phyloP scores from a whole-genome alignment of 2,797 vertebrate species.

The Mus spretus region DNA sequence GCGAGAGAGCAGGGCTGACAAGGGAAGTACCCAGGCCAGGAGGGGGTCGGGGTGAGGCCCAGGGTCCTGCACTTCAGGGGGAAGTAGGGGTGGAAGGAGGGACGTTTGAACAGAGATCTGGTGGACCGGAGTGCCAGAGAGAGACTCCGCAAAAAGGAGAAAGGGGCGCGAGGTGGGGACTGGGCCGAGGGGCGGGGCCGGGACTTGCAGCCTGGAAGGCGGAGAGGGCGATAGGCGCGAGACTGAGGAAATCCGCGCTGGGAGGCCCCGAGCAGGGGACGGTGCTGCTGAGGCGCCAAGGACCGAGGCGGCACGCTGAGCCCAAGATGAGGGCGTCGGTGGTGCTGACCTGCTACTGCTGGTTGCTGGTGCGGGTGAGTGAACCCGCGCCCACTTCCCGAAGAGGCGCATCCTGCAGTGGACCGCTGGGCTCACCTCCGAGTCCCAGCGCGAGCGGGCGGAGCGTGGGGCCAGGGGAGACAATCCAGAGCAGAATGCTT shows the following conservation, averaged over 20 bases:
- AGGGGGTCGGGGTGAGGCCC: not conserved
- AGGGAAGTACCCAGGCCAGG: too few relatives aligned
- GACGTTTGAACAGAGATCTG: not conserved
- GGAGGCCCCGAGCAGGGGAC: not conserved
- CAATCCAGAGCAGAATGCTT: not conserved
- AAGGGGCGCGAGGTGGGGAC: not conserved
- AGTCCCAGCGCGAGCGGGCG: not conserved
- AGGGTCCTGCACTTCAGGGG: not conserved
- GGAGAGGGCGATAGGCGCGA: not conserved
- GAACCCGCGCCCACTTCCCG: not conserved
- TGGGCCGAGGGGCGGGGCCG: not conserved
- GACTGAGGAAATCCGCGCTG: not conserved
- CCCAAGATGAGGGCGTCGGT: constrained; percentile 69
- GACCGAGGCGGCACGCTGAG: not conserved
- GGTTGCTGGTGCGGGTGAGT: constrained; percentile 86
- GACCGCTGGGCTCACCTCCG: not conserved
- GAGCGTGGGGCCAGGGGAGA: not conserved
- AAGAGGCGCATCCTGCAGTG: not conserved
- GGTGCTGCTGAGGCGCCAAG: not conserved
- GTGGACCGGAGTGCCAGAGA: too few relatives aligned
- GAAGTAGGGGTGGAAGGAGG: not conserved
- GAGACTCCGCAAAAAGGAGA: not conserved
- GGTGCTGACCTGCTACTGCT: constrained; percentile 83
- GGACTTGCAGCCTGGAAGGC: not conserved
- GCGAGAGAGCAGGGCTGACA: not conserved